Evolutionary conservation across 2,113 vertebrate species (phyloP), one percentile per base, ranked within the genome.

Genomic region (Seriola aureovittata): DNA sequence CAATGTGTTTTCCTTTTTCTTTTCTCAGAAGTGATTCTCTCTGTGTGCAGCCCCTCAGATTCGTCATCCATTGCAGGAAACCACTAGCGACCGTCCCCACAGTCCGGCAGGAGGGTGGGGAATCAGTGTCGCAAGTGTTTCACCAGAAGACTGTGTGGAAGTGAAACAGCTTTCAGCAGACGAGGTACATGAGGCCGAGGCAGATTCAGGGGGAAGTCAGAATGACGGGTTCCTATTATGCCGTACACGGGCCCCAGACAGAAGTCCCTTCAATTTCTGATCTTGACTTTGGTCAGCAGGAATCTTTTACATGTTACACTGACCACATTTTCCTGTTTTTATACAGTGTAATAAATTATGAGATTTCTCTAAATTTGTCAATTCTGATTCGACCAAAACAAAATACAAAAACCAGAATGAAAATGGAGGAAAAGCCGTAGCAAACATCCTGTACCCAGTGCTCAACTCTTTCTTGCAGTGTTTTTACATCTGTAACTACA

Each of bases 141-240:
- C 75, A 40, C 29, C 83, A 86, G 71, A 86, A 87, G 23, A 13
- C 70, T 46, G 66, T 62, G 90, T 90, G 90, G 92, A 90, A 93
- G 88, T 91, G 91, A 93, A 92, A 90, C 89, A 75, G 68, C n/a
- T 69, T 70, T 69, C 25, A 3, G 67, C 44, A 67, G 80, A 40
- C 2, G 29, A 60, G 54, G 71, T 76, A 60, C 62, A 5, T 12
- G 52, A 77, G 36, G 76, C 38, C 1, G 5, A 10, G 38, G 64
- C 64, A 38, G 55, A 80, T 48, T 82, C 57, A 63, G 66, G 65
- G 71, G 90, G 89, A 82, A 88, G 83, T 85, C 75, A 17, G 74
- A 90, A 46, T 71, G 85, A 82, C 85, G 78, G 77, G 70, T 89
- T 91, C 86, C 83, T 80, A 75, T 86, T 78, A 78, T 83, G 32